Conservation (phyloP, 2,797 vertebrate species). For the Microctenopoma lineatum region DNA sequence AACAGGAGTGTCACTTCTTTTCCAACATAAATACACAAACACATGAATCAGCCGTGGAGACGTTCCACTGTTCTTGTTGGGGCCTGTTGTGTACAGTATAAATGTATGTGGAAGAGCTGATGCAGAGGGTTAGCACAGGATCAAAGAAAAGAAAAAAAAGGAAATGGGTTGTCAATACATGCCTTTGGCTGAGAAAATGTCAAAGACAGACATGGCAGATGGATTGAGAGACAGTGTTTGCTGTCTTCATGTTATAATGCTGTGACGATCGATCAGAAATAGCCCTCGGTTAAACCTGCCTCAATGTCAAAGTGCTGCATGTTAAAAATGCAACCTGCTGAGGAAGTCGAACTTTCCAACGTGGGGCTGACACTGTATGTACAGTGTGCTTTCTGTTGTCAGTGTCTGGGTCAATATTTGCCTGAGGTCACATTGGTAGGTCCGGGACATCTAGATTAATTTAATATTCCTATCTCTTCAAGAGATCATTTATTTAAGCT, state of each 20-base stretch:
- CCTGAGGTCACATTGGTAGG: conserved; percentile 29
- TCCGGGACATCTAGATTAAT: conserved; percentile 37
- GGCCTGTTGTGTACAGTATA: background rate
- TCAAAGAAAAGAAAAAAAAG: background rate
- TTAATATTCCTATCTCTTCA: conserved; percentile 14
- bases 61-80: conserved; percentile 9
- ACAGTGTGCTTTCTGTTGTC: conserved; percentile 14
- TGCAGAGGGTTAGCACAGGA: background rate
- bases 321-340: conserved; percentile 24
- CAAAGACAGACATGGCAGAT: conserved; percentile 26
- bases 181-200: conserved; percentile 45
- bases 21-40: conserved; percentile 14
- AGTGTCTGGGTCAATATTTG: conserved; percentile 33
- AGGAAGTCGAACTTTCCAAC: conserved; percentile 3
- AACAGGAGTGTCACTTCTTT: background rate
- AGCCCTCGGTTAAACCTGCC: conserved; percentile 20
- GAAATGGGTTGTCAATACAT: conserved; percentile 49
- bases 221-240: conserved; percentile 37
- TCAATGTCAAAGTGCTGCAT: conserved; percentile 24
- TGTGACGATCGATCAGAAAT: conserved; percentile 27
- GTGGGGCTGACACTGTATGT: background rate
- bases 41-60: conserved; percentile 8
- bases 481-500: conserved; percentile 9
- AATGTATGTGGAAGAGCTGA: conserved; percentile 2
- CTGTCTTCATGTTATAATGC: conserved; percentile 24